phyloP scores from a whole-genome alignment of 2,888 invertebrate species.

The Pristionchus maxplancki region DNA sequence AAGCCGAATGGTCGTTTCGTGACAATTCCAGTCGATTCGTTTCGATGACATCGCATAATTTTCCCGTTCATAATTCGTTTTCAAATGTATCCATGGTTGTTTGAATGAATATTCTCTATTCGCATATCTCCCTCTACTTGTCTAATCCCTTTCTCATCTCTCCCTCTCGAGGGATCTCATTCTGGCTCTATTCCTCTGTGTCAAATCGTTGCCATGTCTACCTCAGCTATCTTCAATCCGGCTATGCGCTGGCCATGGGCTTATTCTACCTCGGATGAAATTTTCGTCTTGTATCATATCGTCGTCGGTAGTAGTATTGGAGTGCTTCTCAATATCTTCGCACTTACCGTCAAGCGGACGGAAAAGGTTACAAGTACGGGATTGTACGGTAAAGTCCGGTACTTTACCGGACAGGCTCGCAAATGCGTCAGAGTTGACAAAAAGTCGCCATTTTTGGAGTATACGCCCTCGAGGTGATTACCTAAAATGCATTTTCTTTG shows the following conservation, averaged over 20 bases:
- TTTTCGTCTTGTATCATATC: not conserved
- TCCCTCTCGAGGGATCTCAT: not conserved
- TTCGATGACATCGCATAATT: slow-evolving; percentile 21
- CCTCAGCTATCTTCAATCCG: not conserved
- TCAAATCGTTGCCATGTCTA: not conserved
- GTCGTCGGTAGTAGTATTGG: not conserved
- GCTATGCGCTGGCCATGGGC: not conserved
- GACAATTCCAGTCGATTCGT: not conserved
- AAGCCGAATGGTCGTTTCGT: not conserved
- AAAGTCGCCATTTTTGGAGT: too few relatives aligned
- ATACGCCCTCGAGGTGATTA: too few relatives aligned
- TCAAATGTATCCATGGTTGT: not conserved
- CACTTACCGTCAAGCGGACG: too few relatives aligned
- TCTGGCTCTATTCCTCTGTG: not conserved
- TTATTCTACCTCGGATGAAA: not conserved
- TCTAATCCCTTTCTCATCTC: not conserved
- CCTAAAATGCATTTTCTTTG: too few relatives aligned
- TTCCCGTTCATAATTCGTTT: not conserved
- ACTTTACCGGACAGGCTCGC: too few relatives aligned
- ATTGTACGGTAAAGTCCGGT: too few relatives aligned
- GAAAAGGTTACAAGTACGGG: too few relatives aligned
- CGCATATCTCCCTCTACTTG: not conserved
- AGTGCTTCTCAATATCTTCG: not conserved
- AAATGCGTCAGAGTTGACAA: too few relatives aligned
- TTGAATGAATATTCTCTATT: not conserved